Conservation (phyloP, 2,797 vertebrate species). For the Betta splendens region DNA sequence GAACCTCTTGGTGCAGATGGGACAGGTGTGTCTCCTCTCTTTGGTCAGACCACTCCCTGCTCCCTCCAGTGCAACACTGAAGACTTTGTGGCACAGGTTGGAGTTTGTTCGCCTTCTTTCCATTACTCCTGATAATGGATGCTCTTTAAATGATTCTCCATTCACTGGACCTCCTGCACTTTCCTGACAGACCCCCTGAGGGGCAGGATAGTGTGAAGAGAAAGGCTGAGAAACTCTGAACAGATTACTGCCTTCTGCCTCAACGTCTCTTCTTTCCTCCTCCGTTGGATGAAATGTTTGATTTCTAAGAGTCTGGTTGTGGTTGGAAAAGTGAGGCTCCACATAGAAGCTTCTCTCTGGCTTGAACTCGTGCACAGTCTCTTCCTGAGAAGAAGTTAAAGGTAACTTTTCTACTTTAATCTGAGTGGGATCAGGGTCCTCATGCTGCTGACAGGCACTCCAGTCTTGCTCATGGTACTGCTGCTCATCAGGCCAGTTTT, state of each 20-base stretch:
- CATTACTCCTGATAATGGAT: too few relatives aligned
- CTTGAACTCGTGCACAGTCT: background rate
- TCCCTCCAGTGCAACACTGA: background rate
- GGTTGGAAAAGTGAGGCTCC: background rate
- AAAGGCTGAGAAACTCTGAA: background rate
- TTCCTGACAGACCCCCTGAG: background rate
- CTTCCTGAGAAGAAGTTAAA: background rate
- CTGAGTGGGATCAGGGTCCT: background rate
- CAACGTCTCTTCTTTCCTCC: background rate
- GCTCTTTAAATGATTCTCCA: background rate
- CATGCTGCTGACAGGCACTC: background rate
- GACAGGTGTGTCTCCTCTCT: conserved; percentile 7
- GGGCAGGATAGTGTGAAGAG: background rate
- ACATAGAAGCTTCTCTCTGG: background rate
- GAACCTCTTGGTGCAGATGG: conserved; percentile 28
- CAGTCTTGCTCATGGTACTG: background rate
- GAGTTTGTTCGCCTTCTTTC: background rate
- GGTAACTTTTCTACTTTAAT: background rate
- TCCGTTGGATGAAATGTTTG: background rate
- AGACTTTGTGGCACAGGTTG: background rate
- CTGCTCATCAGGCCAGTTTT: background rate
- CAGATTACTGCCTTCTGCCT: background rate
- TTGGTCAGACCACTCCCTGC: background rate
- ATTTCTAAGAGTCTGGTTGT: background rate
- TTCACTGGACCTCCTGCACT: background rate